phyloP scores from a whole-genome alignment of 1,140 invertebrate genomes.

The Bombus difficillimus region DNA sequence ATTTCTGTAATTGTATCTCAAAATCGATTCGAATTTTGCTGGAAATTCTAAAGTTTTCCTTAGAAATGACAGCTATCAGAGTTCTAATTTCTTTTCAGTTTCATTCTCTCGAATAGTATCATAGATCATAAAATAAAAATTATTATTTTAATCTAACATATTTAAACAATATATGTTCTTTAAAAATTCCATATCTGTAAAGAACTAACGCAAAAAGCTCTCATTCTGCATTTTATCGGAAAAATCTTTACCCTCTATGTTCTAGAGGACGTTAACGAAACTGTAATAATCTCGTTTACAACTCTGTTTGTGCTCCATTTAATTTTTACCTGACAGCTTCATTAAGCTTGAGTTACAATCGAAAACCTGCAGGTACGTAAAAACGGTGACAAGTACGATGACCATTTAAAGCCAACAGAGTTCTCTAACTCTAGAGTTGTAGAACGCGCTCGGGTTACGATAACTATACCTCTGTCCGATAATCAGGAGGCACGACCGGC shows the following conservation, averaged over 20 bases:
- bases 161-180: background rate
- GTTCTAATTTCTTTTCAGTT: background rate
- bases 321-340: background rate
- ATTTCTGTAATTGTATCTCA: too few species aligned
- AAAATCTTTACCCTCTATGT: too few species aligned
- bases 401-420: background rate
- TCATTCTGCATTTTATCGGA: background rate
- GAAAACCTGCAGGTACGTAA: background rate
- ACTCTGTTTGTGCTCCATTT: background rate
- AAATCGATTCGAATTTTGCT: too few species aligned
- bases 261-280: background rate
- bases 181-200: background rate
- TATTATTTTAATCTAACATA: too few species aligned
- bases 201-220: background rate
- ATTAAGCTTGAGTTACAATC: background rate
- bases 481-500: constrained; percentile 12
- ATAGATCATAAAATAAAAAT: too few species aligned
- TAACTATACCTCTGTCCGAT: background rate
- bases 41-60: too few species aligned
- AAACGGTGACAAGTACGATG: background rate
- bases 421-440: background rate
- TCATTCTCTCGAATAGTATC: background rate
- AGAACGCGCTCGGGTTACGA: background rate
- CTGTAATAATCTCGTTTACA: background rate
- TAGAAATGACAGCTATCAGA: too few species aligned